These are phyloP conservation scores for Ischnus inquisitorius DNA, from an alignment of 2,888 invertebrate genomes.

Conservation along the genomic window DNA sequence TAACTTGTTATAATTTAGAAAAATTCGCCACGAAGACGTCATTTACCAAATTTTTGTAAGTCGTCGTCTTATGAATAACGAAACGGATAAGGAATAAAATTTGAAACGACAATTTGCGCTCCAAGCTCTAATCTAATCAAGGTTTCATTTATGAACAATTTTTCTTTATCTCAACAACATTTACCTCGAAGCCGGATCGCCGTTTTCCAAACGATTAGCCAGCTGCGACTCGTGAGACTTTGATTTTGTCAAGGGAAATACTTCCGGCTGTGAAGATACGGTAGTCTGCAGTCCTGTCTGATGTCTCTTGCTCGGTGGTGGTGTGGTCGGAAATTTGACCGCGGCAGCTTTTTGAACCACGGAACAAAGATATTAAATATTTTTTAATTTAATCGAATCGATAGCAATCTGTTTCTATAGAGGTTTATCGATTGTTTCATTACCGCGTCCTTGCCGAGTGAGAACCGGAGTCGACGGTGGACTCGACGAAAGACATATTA, in stretches of 20 bases:
- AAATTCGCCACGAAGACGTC: too few species aligned
- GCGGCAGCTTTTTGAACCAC: conserved; percentile 80
- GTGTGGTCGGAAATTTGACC: conserved; percentile 92
- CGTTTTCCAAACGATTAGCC: conserved; percentile 88
- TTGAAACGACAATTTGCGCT: too few species aligned
- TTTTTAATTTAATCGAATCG: conserved; percentile 13
- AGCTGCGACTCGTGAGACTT: conserved; percentile 97
- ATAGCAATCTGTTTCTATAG: conserved; percentile 7
- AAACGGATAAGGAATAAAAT: too few species aligned
- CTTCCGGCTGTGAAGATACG: conserved; percentile 79
- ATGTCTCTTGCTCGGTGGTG: conserved; percentile 92
- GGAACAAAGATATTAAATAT: background rate
- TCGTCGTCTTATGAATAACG: too few species aligned
- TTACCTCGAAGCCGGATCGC: conserved; percentile 84
- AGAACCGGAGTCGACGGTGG: conserved; percentile 83
- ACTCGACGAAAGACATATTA: conserved; percentile 86
- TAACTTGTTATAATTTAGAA: too few species aligned
- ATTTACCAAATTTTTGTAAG: too few species aligned
- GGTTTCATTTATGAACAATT: too few species aligned
- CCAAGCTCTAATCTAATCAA: too few species aligned
- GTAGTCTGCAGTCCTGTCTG: conserved; percentile 87
- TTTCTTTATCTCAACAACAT: conserved; percentile 14
- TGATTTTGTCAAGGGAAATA: conserved; percentile 92
- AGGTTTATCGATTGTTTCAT: conserved; percentile 28
- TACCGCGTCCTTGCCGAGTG: conserved; percentile 77